Evolutionary conservation across 2,797 vertebrate species (phyloP).

Genomic region (Lepus oiostolus): DNA sequence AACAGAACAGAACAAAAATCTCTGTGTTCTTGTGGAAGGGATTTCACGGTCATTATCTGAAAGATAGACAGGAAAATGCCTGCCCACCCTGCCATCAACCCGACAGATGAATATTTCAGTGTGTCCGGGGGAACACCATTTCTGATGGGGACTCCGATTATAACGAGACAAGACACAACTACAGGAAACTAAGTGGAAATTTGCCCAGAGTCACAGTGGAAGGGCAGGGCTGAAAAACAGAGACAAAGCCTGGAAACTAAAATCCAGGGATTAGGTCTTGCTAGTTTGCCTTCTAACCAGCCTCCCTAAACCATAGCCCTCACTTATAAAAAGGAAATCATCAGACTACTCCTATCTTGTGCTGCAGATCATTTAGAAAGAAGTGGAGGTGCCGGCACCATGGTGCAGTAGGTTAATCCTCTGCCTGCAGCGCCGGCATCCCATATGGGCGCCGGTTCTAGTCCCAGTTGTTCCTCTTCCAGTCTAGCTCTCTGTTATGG

Average conservation of each 20-base stretch:
- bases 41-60: slow-evolving; percentile 49
- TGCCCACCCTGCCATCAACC: slow-evolving; percentile 28
- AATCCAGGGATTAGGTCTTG: neutral
- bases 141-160: neutral
- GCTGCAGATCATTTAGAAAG: neutral
- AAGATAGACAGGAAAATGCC: slow-evolving; percentile 48
- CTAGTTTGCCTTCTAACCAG: neutral
- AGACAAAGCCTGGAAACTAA: neutral
- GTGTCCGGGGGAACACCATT: neutral
- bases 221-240: neutral
- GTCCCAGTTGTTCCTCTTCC: too few species aligned
- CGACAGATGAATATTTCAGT: neutral
- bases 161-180: neutral
- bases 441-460: too few species aligned
- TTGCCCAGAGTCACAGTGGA: neutral
- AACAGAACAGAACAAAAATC: slow-evolving; percentile 77
- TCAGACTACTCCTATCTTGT: neutral
- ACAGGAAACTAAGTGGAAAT: neutral
- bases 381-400: neutral
- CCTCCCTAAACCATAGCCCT: neutral
- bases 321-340: neutral
- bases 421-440: too few species aligned
- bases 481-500: too few species aligned
- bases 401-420: too few species aligned
- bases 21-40: slow-evolving; percentile 41